Conservation (phyloP, 2,797 vertebrate genomes). For the Darevskia nairensis region DNA sequence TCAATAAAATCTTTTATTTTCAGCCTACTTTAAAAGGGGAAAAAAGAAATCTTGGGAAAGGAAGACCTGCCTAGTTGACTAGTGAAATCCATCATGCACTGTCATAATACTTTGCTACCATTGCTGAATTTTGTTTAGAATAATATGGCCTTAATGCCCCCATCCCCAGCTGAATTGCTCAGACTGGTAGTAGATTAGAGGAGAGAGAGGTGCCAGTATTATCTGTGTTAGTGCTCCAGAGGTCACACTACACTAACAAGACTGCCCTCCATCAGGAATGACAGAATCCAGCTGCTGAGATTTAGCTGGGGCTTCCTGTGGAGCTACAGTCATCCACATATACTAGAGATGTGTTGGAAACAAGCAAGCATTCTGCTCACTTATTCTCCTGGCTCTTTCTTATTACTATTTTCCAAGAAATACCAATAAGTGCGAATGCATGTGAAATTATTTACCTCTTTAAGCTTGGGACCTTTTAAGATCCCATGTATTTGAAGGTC, state of each 20-base stretch:
- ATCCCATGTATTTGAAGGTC: slow-evolving; percentile 56
- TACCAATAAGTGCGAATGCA: slow-evolving; percentile 45
- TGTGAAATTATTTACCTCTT: slow-evolving; percentile 81
- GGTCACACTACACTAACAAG: slow-evolving; percentile 96
- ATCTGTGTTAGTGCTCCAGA: slow-evolving; percentile 91
- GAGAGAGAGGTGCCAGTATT: slow-evolving; percentile 92
- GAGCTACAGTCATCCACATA: slow-evolving; percentile 80
- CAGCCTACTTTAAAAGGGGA: not conserved
- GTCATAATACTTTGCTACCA: slow-evolving; percentile 81
- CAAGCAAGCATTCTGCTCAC: slow-evolving; percentile 75
- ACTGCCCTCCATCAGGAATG: slow-evolving; percentile 86
- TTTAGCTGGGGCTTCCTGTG: slow-evolving; percentile 54
- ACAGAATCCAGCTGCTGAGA: slow-evolving; percentile 90
- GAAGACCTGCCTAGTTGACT: slow-evolving; percentile 64
- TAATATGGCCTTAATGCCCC: slow-evolving; percentile 81
- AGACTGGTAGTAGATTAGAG: slow-evolving; percentile 88
- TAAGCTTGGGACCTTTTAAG: slow-evolving; percentile 75
- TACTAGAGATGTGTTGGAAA: slow-evolving; percentile 73
- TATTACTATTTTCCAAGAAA: slow-evolving; percentile 61
- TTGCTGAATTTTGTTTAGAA: slow-evolving; percentile 84
- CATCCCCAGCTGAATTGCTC: slow-evolving; percentile 82
- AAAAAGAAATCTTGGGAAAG: slow-evolving; percentile 61
- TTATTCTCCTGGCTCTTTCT: slow-evolving; percentile 71
- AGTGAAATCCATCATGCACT: slow-evolving; percentile 78
- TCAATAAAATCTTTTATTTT: not conserved